Base-by-base conservation (phyloP, 2,888 invertebrate species). In the Oegoconia quadripuncta region DNA sequence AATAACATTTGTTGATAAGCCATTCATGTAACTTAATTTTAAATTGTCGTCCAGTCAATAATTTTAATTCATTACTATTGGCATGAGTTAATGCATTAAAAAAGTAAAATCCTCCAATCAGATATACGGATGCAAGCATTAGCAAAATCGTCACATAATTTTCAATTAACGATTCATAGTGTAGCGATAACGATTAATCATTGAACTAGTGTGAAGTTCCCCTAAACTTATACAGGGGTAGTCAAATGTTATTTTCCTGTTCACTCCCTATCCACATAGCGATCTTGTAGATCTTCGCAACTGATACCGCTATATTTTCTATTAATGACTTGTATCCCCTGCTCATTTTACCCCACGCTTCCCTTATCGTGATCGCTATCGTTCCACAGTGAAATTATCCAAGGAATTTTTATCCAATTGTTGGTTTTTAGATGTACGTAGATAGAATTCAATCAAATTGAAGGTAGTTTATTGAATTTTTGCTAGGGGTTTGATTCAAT, bases 251-350 rank as follows among this genome's bases (percentile, higher is more conserved):
- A 39, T 40, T 49, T 42, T 46, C 34, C 34, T 34, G 41, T 43
- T 47, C 50, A 35, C 50, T 49, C 52, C 50, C 58, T 66, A 67
- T 64, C 62, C 27, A 17, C 8, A 3, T 16, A 46, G 50, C 50
- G 54, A 74, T 75, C 73, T 61, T 59, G 63, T 64, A 40, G 79
- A 79, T 76, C 75, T 73, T 70, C 65, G 49, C 57, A 52, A 55
- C 62, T 61, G 80, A 81, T 81, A 81, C 54, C 55, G 50, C 58
- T 65, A 69, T 73, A 73, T 76, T 64, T 76, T 76, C 73, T 78
- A 80, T 80, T 82, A 81, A 82, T 82, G 78, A 80, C 75, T 58
- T 53, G 74, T 68, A 74, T 68, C 74, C 68, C 69, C 64, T 66
- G 64, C 58, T 57, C 59, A 54, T 50, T 61, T 56, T 41, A 55